phyloP scores from a whole-genome alignment of 2,888 invertebrate genomes.

The Pycnomerus fuliginosus region DNA sequence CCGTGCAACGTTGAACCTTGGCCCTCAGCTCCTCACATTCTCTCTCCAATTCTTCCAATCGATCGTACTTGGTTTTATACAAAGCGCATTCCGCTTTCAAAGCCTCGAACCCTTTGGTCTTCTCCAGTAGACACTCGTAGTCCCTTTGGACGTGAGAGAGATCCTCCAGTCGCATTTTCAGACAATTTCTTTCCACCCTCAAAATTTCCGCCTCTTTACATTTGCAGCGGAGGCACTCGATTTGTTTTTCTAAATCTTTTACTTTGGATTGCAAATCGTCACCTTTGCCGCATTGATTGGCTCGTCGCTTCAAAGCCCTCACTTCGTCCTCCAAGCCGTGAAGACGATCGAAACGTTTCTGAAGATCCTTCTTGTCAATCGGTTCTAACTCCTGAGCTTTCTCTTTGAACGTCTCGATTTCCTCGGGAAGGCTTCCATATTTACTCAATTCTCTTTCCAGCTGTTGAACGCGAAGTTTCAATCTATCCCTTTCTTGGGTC shows the following conservation, averaged over 20 bases:
- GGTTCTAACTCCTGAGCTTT: constrained; percentile 41
- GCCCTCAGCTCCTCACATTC: constrained; percentile 41
- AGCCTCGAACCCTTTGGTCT: constrained; percentile 39
- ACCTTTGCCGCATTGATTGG: constrained; percentile 5
- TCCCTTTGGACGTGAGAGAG: constrained; percentile 41
- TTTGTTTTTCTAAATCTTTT: constrained; percentile 4
- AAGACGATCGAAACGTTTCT: constrained; percentile 36
- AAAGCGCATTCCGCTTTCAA: constrained; percentile 47
- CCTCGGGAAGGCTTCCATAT: constrained; percentile 39
- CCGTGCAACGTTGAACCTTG: constrained; percentile 42
- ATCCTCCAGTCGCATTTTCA: constrained; percentile 36
- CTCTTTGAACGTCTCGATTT: constrained; percentile 40
- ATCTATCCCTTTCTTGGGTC: constrained; percentile 38
- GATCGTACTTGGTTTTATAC: constrained; percentile 47
- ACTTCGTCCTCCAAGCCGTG: constrained; percentile 37
- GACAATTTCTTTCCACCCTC: constrained; percentile 44
- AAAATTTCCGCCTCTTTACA: constrained; percentile 41
- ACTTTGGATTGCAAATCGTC: constrained; percentile 7
- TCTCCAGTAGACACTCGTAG: constrained; percentile 39
- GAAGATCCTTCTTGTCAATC: constrained; percentile 25
- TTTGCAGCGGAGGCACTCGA: constrained; percentile 24
- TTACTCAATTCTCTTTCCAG: constrained; percentile 39
- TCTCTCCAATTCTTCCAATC: constrained; percentile 38
- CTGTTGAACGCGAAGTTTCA: constrained; percentile 35
- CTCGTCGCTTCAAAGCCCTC: constrained; percentile 18